Conservation (phyloP, 2,113 vertebrate species). For the Boleophthalmus pectinirostris region DNA sequence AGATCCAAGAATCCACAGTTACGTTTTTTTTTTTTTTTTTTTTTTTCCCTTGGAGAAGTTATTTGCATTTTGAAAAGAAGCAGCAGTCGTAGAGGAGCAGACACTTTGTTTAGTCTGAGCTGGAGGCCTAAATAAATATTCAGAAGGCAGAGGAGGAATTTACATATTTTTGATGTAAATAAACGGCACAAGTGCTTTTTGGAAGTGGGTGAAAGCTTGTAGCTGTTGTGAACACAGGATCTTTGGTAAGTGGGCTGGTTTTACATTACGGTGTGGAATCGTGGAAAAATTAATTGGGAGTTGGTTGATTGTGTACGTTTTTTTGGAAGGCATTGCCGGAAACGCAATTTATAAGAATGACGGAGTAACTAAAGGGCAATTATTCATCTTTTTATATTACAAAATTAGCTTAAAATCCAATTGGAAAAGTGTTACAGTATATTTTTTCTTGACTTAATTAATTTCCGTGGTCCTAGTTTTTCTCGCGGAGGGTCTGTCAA, state of each 20-base stretch:
- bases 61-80: not conserved
- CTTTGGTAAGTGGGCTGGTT: not conserved
- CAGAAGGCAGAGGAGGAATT: constrained; percentile 3
- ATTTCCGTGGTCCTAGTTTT: no score
- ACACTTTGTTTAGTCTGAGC: constrained; percentile 13
- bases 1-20: not conserved
- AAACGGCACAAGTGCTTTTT: not conserved
- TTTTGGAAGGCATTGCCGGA: not conserved
- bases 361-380: not conserved
- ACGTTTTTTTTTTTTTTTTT: no score
- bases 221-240: not conserved
- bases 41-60: not conserved
- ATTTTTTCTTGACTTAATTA: no score
- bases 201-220: not conserved
- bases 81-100: constrained; percentile 2
- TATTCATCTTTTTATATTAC: no score
- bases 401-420: no score
- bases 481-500: no score
- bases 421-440: no score
- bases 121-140: constrained; percentile 22
- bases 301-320: not conserved
- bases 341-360: not conserved
- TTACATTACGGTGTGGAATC: not conserved
- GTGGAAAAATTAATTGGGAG: not conserved
- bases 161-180: constrained; percentile 11